Base-by-base conservation (phyloP, 1,140 invertebrate genomes). In the Cydia amplana region DNA sequence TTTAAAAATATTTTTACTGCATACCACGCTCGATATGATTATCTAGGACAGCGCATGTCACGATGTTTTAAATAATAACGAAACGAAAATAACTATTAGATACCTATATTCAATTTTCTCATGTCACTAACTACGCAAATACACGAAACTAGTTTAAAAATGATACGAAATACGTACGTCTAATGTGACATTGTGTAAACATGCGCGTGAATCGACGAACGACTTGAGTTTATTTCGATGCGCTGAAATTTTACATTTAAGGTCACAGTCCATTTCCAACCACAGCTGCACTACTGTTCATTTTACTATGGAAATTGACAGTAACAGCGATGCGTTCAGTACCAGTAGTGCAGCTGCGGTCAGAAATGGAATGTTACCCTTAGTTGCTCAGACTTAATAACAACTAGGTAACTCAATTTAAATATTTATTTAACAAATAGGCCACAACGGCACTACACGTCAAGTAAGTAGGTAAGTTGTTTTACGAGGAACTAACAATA, bases 111-210 rank as follows among this genome's bases (percentile, higher is more conserved):
- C 64, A 36, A 20, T 67, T 40, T 67, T n/a, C 25, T 16, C 28
- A 67, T 32, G 28, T 67, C 64, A n/a, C 14, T 14, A 4, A 65
- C 28, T 70, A 70, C n/a, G 65, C 32, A 70, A 70, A 70, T 28
- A 70, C 65, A 40, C 32, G 32, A 70, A 70, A 43, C 18, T n/a
- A 32, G 65, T 70, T 65, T 65, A 65, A n/a, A 70, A 43, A 70
- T 36, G 65, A 70, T 40, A 36, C 28, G 32, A 43, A 60, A 40
- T 70, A 70, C 3, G 32, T 67, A 67, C 5, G 36, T 70, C 23
- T n/a, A 70, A 40, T 70, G 65, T 36, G 65, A 36, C 65, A 20
- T 43, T 70, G 32, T 36, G 36, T 70, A 70, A 70, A 70, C 65
- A 70, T 23, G 65, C 6, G 25, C 65, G 65, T 32, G 65, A 40